Conservation (phyloP, 2,888 invertebrate species). For the Beris morrisii region DNA sequence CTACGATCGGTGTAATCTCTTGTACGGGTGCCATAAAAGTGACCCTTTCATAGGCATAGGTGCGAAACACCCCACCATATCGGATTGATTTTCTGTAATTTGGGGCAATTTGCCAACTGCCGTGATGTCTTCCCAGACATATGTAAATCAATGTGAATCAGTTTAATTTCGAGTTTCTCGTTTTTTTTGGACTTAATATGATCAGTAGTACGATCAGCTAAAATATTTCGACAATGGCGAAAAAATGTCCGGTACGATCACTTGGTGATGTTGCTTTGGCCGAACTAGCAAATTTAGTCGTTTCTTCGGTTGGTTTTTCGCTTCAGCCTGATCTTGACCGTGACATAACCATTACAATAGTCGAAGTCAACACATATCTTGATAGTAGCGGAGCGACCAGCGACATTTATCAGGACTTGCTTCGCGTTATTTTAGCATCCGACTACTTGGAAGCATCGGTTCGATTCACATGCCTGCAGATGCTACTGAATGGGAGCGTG, state of each 20-base stretch:
- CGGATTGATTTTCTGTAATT: too few relatives aligned
- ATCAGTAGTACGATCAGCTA: neutral
- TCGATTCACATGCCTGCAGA: slow-evolving; percentile 66
- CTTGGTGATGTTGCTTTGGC: slow-evolving; percentile 64
- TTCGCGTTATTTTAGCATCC: slow-evolving; percentile 66
- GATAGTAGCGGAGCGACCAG: slow-evolving; percentile 65
- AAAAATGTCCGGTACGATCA: slow-evolving; percentile 63
- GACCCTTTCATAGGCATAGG: too few relatives aligned
- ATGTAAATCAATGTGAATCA: too few relatives aligned
- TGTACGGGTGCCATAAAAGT: too few relatives aligned
- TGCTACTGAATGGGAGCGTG: slow-evolving; percentile 67
- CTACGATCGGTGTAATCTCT: too few relatives aligned
- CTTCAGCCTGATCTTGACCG: slow-evolving; percentile 60
- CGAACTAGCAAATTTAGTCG: slow-evolving; percentile 64
- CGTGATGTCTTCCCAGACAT: too few relatives aligned
- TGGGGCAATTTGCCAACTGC: too few relatives aligned
- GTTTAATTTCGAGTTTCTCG: too few relatives aligned
- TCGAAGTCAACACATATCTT: slow-evolving; percentile 64
- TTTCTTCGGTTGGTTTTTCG: slow-evolving; percentile 65
- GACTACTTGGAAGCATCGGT: slow-evolving; percentile 69
- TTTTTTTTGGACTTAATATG: too few relatives aligned
- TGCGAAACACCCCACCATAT: too few relatives aligned
- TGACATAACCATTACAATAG: slow-evolving; percentile 62
- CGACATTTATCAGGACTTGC: slow-evolving; percentile 69
- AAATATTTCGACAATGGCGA: slow-evolving; percentile 59